Percentiles rank a stretch among this genome's conserved stretches.
Evolutionary conservation across 2,113 vertebrate species (phyloP).

Genomic region (Stigmatopora nigra): DNA sequence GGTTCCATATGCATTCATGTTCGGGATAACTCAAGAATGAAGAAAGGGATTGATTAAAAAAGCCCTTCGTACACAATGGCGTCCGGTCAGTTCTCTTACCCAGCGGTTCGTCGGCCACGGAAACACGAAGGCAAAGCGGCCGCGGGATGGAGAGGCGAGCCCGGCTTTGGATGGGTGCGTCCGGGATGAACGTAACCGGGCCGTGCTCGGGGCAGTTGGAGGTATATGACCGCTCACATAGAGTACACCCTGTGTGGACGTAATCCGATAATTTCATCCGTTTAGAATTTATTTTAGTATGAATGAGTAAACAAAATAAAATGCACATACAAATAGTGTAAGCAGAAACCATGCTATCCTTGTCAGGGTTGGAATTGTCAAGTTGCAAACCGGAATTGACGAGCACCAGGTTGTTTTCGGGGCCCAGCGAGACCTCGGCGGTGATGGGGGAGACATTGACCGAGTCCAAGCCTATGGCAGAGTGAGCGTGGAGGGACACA

Average conservation of each 20-base stretch:
- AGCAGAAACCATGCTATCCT: slow-evolving; percentile 88
- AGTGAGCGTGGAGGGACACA: slow-evolving; percentile 84
- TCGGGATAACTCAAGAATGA: too few relatives aligned
- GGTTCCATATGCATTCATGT: too few relatives aligned
- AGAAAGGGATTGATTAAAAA: too few relatives aligned
- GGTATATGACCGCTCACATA: slow-evolving; percentile 91
- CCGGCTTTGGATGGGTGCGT: slow-evolving; percentile 87
- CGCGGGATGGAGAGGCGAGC: slow-evolving; percentile 91
- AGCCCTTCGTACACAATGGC: too few relatives aligned
- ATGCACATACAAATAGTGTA: slow-evolving; percentile 86
- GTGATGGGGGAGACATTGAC: slow-evolving; percentile 89
- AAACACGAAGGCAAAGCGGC: slow-evolving; percentile 83
- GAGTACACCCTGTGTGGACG: slow-evolving; percentile 81
- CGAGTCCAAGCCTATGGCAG: slow-evolving; percentile 84
- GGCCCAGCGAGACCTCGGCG: slow-evolving; percentile 86
- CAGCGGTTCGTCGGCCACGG: slow-evolving; percentile 80
- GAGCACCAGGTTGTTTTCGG: slow-evolving; percentile 86
- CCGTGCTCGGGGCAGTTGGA: slow-evolving; percentile 95
- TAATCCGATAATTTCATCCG: too few relatives aligned
- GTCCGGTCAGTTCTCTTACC: slow-evolving; percentile 68
- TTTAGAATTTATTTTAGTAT: too few relatives aligned
- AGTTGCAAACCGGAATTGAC: slow-evolving; percentile 88
- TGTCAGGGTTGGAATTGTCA: slow-evolving; percentile 88
- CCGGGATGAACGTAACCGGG: slow-evolving; percentile 89
- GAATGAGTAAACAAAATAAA: neutral